Conservation (phyloP, 2,888 invertebrate genomes). For the Psococerastis gibbosa region DNA sequence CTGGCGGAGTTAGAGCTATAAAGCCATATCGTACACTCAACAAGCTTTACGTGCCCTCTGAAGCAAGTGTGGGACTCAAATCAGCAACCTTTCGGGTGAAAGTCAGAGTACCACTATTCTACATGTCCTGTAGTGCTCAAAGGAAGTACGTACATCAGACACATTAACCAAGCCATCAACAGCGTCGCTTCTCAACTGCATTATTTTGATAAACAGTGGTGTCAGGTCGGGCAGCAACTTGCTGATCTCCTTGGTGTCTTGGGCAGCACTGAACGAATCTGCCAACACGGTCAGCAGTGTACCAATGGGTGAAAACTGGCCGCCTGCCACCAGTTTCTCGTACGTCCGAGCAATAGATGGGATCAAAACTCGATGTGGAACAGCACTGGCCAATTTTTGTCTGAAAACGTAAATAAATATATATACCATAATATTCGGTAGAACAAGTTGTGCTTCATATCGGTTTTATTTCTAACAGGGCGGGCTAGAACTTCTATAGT, state of each 20-base stretch:
- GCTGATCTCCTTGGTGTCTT: conserved; percentile 39
- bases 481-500: too few relatives aligned
- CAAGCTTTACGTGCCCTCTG: too few relatives aligned
- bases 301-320: conserved; percentile 39
- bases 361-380: conserved; percentile 56
- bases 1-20: too few relatives aligned
- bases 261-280: conserved; percentile 46
- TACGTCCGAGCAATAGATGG: conserved; percentile 53
- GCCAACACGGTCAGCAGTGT: conserved; percentile 57
- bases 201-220: conserved; percentile 49
- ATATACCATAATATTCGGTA: too few relatives aligned
- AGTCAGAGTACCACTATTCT: too few relatives aligned
- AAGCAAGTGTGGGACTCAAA: too few relatives aligned
- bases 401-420: too few relatives aligned
- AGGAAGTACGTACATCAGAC: not conserved
- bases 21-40: too few relatives aligned
- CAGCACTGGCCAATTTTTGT: conserved; percentile 43
- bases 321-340: conserved; percentile 35
- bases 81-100: too few relatives aligned
- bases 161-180: not conserved
- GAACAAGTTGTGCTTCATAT: too few relatives aligned
- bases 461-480: too few relatives aligned
- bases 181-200: conserved; percentile 42
- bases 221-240: conserved; percentile 47
- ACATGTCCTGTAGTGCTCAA: too few relatives aligned